phyloP scores from a whole-genome alignment of 2,113 vertebrate genomes.

The Verasper variegatus region DNA sequence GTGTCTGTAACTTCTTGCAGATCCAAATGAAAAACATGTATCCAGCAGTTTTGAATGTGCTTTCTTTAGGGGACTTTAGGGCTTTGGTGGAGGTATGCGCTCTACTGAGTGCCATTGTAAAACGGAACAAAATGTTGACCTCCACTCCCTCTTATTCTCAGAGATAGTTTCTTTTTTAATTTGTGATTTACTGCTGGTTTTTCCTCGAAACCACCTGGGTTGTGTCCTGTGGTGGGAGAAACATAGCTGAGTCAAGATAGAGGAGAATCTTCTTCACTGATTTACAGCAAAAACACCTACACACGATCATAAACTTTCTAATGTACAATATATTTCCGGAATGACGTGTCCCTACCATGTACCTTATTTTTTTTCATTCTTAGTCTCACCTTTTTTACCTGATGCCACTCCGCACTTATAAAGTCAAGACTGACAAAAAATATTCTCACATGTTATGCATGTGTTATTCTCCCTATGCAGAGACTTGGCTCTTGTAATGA shows the following conservation, averaged over 20 bases:
- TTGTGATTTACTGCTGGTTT: slow-evolving; percentile 24
- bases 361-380: background rate
- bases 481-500: background rate
- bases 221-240: slow-evolving; percentile 24
- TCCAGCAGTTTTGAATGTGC: too few species aligned
- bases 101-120: too few species aligned
- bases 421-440: background rate
- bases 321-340: background rate
- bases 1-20: too few species aligned
- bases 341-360: background rate
- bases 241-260: slow-evolving; percentile 11
- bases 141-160: slow-evolving; percentile 1
- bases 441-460: background rate
- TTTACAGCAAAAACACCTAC: slow-evolving; percentile 26
- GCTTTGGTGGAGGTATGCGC: too few species aligned
- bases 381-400: background rate
- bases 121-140: slow-evolving; percentile 6
- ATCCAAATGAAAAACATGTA: too few species aligned
- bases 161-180: slow-evolving; percentile 31
- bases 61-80: too few species aligned
- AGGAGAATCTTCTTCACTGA: background rate
- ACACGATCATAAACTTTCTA: background rate
- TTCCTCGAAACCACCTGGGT: slow-evolving; percentile 7
- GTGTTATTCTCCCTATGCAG: background rate
- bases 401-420: background rate